Evolutionary conservation across 2,797 vertebrate species (phyloP).

Genomic region (Thalassophryne amazonica): DNA sequence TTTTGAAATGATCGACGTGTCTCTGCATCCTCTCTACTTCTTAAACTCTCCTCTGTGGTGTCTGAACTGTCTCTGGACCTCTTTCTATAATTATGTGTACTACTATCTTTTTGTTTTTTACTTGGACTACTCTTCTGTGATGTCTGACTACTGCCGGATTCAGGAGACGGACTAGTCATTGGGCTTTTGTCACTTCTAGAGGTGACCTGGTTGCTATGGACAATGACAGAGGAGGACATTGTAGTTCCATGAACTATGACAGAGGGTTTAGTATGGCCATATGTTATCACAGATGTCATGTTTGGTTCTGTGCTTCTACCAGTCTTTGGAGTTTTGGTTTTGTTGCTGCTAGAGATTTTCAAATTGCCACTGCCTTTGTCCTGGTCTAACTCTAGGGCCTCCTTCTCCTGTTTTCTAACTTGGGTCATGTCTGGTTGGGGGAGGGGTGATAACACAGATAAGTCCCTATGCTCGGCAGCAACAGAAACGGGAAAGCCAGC

Average conservation of each 20-base stretch:
- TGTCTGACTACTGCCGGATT: conserved; percentile 52
- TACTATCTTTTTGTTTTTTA: conserved; percentile 73
- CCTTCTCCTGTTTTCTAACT: conserved; percentile 53
- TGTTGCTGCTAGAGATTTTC: conserved; percentile 62
- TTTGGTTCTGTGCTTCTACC: conserved; percentile 54
- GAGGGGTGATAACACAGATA: conserved; percentile 42
- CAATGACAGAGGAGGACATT: conserved; percentile 78
- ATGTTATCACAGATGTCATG: conserved; percentile 86
- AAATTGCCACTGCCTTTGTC: conserved; percentile 51
- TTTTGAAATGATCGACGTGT: conserved; percentile 69
- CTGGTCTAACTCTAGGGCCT: conserved; percentile 48
- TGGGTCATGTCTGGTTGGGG: conserved; percentile 43
- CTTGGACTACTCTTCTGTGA: conserved; percentile 56
- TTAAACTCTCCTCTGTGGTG: conserved; percentile 51
- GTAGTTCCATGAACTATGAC: conserved; percentile 87
- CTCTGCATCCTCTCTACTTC: conserved; percentile 61
- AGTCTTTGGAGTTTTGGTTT: conserved; percentile 67
- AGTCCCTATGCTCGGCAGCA: conserved; percentile 55
- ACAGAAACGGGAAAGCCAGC: conserved; percentile 69
- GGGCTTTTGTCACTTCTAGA: conserved; percentile 73
- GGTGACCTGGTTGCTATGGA: conserved; percentile 80
- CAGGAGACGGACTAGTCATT: conserved; percentile 56
- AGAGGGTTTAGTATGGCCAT: conserved; percentile 84
- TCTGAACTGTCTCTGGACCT: conserved; percentile 66
- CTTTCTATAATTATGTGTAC: conserved; percentile 61